Percentiles rank a stretch among this genome's conserved stretches.
Conservation (phyloP, 1,140 invertebrate genomes). For the Diplogasteroides magnus region DNA sequence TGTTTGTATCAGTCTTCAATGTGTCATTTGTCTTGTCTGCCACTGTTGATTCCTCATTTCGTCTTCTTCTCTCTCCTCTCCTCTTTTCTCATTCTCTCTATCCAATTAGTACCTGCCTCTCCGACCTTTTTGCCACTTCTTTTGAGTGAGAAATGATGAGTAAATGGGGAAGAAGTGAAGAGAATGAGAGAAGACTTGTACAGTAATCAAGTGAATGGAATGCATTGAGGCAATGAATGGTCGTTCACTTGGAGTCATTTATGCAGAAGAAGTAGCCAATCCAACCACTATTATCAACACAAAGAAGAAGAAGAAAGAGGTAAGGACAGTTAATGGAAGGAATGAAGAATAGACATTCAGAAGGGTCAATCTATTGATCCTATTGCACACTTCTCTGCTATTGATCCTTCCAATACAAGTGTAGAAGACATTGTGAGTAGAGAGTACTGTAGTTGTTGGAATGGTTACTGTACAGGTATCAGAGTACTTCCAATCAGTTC, state of each 20-base stretch:
- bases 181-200: too few species aligned
- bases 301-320: neutral
- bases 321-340: neutral
- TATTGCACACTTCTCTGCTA: conserved; percentile 7
- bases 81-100: neutral
- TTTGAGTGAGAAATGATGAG: too few species aligned
- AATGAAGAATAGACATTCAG: conserved; percentile 3
- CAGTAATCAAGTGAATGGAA: too few species aligned
- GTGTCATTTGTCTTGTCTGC: neutral
- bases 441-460: too few species aligned
- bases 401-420: neutral
- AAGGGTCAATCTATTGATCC: neutral
- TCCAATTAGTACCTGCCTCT: too few species aligned
- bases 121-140: too few species aligned
- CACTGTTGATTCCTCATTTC: conserved; percentile 1
- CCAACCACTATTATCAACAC: neutral
- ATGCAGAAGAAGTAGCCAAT: conserved; percentile 38
- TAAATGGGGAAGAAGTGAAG: too few species aligned
- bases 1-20: conserved; percentile 12
- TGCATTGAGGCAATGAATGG: conserved; percentile 37
- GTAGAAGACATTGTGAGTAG: neutral
- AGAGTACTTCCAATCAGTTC: too few species aligned
- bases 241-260: conserved; percentile 31
- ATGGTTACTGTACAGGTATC: too few species aligned
- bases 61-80: neutral